Evolutionary conservation across 2,797 vertebrate species (phyloP), one percentile per base, ranked within the genome.

Genomic region (Sciurus vulgaris): DNA sequence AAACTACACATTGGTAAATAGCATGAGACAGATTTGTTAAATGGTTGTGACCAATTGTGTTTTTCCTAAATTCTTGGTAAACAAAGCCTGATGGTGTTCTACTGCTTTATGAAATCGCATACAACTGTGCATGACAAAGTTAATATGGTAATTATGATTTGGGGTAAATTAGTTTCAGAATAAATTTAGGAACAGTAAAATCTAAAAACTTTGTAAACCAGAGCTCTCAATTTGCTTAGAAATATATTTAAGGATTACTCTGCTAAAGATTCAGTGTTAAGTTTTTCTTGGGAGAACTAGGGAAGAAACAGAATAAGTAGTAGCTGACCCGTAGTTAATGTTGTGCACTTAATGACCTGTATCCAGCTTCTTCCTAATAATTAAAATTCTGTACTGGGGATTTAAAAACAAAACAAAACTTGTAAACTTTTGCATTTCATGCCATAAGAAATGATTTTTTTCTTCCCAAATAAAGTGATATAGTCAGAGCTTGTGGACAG

Each of bases 1-100:
- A 98, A 97, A 96, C 61, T 97, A 97, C 89, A 86, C 18, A 2
- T 93, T 96, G 96, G 88, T 92, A 97, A 84, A n/a, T 98, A 93
- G 93, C 56, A n/a, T 67, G 72, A 79, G 13, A 10, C 86, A 95
- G 93, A 77, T 91, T 96, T 97, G 91, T 92, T 94, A 78, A 93
- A 79, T 96, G 93, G 73, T 70, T 94, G 89, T 97, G 87, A 92
- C 86, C 95, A 79, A 72, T 93, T 84, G 73, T 97, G 77, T 97
- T 89, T 98, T 96, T 95, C 92, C 74, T 95, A 56, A 97, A 79
- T 94, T 78, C 91, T 97, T 90, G 92, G 86, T 94, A 93, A 97
- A 94, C n/a, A n/a, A 96, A 97, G 94, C 96, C 89, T 88, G 38
- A 9, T 76, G 56, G 74, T 92, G 94, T 94, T 85, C 89, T 96